Evolutionary conservation across 2,888 invertebrate genomes (phyloP), one percentile per base, ranked within the genome.

Genomic region (Ganaspis brasiliensis): DNA sequence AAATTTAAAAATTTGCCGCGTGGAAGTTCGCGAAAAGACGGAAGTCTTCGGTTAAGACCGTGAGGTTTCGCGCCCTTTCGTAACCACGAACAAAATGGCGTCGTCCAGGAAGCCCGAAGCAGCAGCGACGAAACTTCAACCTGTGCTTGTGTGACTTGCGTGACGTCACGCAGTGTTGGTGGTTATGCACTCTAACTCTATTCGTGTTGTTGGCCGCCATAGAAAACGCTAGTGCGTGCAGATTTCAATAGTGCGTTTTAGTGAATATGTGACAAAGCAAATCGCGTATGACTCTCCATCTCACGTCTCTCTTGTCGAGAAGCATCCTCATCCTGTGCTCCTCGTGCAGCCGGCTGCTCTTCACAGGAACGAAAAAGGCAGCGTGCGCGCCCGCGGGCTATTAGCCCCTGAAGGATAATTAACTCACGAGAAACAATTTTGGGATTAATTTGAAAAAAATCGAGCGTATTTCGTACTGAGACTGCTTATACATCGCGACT

Each of bases 21-120:
- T 19, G 19, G 4, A 2, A 19, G 19, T 12, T 40, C 37, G 63
- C 37, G 19, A 14, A 2, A 5, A 21, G 19, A 37, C 40, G 63
- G 6, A 21, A 19, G 16, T 40, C 12, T 0, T 79, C 73, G 73
- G 24, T 8, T 19, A 0, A 4, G 8, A 6, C 77, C 80, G 84
- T 52, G 12, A 6, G n/a, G 8, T 21, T 59, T 73, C 75, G 77
- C 45, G 55, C 56, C 40, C 52, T 63, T 12, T 81, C 84, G 84
- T 73, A 24, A 78, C 79, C 78, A 80, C 79, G 75, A 76, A 74
- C 77, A 84, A 86, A 75, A 84, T 86, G 87, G 85, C 82, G 86
- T 82, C 78, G 76, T 75, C 80, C 81, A 82, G 81, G 81, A 80
- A 73, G 72, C 52, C n/a, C n/a, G n/a, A n/a, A 72, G 72, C 37